phyloP scores from a whole-genome alignment of 2,888 invertebrate genomes.

The Hofmannophila pseudospretella region DNA sequence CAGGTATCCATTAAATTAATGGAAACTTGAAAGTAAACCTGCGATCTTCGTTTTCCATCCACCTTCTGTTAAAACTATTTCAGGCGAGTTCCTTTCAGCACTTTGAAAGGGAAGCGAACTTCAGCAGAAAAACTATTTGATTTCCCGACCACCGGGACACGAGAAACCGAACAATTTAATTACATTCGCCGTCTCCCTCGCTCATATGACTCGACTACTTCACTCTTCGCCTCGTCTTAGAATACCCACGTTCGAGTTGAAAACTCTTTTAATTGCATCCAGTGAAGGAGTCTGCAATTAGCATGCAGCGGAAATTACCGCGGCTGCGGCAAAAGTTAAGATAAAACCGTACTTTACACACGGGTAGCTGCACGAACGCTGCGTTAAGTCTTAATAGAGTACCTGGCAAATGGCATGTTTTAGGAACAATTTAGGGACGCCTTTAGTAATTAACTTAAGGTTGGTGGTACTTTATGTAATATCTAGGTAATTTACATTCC shows the following conservation, averaged over 20 bases:
- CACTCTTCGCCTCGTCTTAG: conserved; percentile 12
- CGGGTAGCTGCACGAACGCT: too few species aligned
- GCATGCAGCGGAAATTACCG: conserved; percentile 44
- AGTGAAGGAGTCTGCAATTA: conserved; percentile 50
- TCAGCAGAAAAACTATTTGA: conserved; percentile 51
- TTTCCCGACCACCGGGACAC: conserved; percentile 40
- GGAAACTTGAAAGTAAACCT: not conserved
- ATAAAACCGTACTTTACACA: conserved; percentile 23
- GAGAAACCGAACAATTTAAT: conserved; percentile 61
- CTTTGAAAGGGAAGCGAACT: conserved; percentile 38
- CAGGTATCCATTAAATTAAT: not conserved
- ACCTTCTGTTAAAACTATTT: conserved; percentile 3
- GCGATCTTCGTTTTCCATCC: not conserved
- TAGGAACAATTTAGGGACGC: too few species aligned
- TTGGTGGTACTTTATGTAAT: too few species aligned
- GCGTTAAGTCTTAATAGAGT: too few species aligned
- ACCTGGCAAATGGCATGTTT: too few species aligned
- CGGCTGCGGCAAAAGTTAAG: conserved; percentile 31
- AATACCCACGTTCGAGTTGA: conserved; percentile 39
- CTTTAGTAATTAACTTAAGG: too few species aligned
- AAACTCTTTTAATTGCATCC: conserved; percentile 59
- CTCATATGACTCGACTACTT: conserved; percentile 35
- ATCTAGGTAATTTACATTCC: too few species aligned
- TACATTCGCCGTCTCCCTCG: conserved; percentile 51
- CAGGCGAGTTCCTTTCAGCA: conserved; percentile 26